These are phyloP conservation scores for Nasonia giraulti DNA, from an alignment of 1,140 invertebrate species.

Conservation along the genomic window DNA sequence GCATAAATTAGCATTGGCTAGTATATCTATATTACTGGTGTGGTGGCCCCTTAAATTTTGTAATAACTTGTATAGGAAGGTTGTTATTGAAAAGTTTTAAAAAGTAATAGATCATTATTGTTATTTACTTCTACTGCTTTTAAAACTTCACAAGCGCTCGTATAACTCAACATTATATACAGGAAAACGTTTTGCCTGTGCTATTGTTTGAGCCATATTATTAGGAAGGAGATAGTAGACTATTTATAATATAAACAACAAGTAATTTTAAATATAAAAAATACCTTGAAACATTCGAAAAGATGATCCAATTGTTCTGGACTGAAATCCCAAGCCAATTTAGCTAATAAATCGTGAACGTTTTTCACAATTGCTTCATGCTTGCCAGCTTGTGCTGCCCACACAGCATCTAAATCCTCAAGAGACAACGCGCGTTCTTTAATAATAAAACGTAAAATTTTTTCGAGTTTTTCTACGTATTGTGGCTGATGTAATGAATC, in stretches of 20 bases:
- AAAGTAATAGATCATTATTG: conserved; percentile 12
- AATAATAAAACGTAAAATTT: conserved; percentile 97
- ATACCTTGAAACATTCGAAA: conserved; percentile 97
- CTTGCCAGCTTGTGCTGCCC: conserved; percentile 96
- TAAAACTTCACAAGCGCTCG: conserved; percentile 11
- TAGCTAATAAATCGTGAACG: conserved; percentile 96
- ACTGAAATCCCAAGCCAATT: conserved; percentile 98
- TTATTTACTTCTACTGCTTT: conserved; percentile 7
- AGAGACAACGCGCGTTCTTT: conserved; percentile 94
- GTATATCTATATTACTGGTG: too few species aligned
- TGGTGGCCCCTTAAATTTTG: neutral
- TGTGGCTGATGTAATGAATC: conserved; percentile 98
- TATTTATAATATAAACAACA: neutral
- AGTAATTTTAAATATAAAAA: conserved; percentile 23
- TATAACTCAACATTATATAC: conserved; percentile 36
- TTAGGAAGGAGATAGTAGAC: neutral
- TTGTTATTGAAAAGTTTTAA: neutral
- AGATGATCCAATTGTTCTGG: conserved; percentile 97
- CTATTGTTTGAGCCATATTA: neutral
- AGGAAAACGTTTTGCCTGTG: conserved; percentile 18
- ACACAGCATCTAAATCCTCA: conserved; percentile 94
- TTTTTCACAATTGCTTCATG: conserved; percentile 98
- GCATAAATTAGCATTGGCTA: too few species aligned
- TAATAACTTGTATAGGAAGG: neutral
- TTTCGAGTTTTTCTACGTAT: conserved; percentile 98